Conservation (phyloP, 2,888 invertebrate genomes). For the Himalopsyche anomala region DNA sequence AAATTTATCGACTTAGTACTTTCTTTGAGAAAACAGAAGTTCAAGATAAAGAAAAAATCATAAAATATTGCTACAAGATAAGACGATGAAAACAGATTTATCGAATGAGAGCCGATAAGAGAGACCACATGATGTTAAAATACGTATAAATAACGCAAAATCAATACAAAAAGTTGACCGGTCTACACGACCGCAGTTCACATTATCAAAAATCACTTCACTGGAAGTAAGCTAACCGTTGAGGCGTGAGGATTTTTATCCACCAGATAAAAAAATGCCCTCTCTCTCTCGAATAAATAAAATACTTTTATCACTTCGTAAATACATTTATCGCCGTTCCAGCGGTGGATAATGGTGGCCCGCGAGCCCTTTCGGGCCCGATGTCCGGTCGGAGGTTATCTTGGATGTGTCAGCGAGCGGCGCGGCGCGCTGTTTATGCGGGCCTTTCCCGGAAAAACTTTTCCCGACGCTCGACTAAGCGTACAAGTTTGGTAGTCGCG, state of each 20-base stretch:
- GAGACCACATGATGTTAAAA: constrained; percentile 34
- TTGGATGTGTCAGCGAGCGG: constrained; percentile 41
- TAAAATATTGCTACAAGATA: constrained; percentile 19
- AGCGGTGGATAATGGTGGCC: constrained; percentile 53
- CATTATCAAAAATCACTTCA: constrained; percentile 23
- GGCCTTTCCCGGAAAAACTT: constrained; percentile 6
- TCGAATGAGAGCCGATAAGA: constrained; percentile 24
- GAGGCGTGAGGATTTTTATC: constrained; percentile 30
- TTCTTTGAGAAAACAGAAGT: constrained; percentile 20
- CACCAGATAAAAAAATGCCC: constrained; percentile 16
- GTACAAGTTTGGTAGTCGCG: not conserved
- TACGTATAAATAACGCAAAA: constrained; percentile 24
- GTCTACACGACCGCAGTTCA: constrained; percentile 15
- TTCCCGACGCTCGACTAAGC: not conserved
- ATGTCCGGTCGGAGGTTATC: constrained; percentile 58
- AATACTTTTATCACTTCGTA: constrained; percentile 59
- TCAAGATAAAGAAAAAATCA: constrained; percentile 2
- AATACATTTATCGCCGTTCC: constrained; percentile 58
- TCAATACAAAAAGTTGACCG: constrained; percentile 27
- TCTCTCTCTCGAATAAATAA: constrained; percentile 44
- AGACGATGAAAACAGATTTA: constrained; percentile 29
- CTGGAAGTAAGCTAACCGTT: constrained; percentile 2
- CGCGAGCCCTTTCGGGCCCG: constrained; percentile 49
- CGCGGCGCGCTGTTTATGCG: constrained; percentile 12
- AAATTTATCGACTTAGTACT: not conserved